phyloP scores from a whole-genome alignment of 2,888 invertebrate species.

The Habrosyne pyritoides region DNA sequence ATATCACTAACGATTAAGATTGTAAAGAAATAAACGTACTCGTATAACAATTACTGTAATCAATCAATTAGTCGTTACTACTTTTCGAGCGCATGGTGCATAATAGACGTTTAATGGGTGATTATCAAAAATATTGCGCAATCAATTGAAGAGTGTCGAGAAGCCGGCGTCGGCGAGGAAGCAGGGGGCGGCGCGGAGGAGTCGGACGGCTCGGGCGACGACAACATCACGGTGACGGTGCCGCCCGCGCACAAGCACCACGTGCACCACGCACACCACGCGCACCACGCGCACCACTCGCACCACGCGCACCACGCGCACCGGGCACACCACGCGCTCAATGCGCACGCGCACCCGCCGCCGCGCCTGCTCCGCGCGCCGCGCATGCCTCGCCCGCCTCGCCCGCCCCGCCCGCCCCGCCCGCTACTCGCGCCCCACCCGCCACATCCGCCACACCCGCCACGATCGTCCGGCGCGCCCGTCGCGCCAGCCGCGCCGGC shows the following conservation, averaged over 20 bases:
- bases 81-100: neutral
- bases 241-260: slow-evolving; percentile 58
- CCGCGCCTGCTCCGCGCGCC: slow-evolving; percentile 26
- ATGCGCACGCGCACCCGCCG: slow-evolving; percentile 13
- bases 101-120: neutral
- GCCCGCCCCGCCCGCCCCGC: slow-evolving; percentile 12
- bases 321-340: slow-evolving; percentile 19
- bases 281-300: slow-evolving; percentile 29
- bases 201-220: slow-evolving; percentile 82
- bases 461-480: slow-evolving; percentile 24
- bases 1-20: too few relatives aligned
- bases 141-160: slow-evolving; percentile 26
- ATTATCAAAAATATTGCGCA: neutral
- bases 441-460: slow-evolving; percentile 25
- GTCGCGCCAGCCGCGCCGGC: slow-evolving; percentile 21
- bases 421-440: slow-evolving; percentile 13
- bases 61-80: too few relatives aligned
- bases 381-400: slow-evolving; percentile 20
- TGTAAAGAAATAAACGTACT: too few relatives aligned
- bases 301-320: slow-evolving; percentile 22
- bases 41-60: too few relatives aligned
- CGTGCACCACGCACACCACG: slow-evolving; percentile 25
- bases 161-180: slow-evolving; percentile 29
- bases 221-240: slow-evolving; percentile 84
- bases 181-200: slow-evolving; percentile 52